Conservation (phyloP, 2,797 vertebrate genomes). For the Ciconia nigra region DNA sequence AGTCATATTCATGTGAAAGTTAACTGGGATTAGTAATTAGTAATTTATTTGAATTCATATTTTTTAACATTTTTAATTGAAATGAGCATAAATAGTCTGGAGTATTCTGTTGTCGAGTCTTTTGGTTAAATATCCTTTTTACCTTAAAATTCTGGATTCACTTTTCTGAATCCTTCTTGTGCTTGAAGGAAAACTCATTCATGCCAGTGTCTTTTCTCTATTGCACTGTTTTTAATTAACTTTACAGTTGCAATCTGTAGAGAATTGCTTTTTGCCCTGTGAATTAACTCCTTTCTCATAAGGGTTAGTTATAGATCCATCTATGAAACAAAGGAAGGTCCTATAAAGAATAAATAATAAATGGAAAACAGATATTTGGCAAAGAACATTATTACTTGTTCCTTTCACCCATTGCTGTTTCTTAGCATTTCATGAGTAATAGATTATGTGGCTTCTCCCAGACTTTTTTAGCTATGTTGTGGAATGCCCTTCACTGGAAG, state of each 20-base stretch:
- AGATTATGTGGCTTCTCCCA: background rate
- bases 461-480: background rate
- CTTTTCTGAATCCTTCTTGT: background rate
- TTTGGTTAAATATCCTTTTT: background rate
- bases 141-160: background rate
- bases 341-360: background rate
- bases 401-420: background rate
- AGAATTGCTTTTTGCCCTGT: background rate
- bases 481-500: background rate
- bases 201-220: background rate
- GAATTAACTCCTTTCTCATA: background rate
- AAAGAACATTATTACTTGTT: background rate
- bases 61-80: background rate
- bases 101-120: background rate
- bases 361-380: constrained; percentile 18
- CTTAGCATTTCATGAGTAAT: background rate
- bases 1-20: background rate
- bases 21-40: background rate
- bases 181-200: background rate
- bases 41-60: background rate
- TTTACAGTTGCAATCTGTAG: background rate
- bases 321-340: background rate
- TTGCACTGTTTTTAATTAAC: background rate
- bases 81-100: background rate
- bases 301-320: background rate